Conservation (phyloP, 2,888 invertebrate genomes). For the Dynastes tityus region DNA sequence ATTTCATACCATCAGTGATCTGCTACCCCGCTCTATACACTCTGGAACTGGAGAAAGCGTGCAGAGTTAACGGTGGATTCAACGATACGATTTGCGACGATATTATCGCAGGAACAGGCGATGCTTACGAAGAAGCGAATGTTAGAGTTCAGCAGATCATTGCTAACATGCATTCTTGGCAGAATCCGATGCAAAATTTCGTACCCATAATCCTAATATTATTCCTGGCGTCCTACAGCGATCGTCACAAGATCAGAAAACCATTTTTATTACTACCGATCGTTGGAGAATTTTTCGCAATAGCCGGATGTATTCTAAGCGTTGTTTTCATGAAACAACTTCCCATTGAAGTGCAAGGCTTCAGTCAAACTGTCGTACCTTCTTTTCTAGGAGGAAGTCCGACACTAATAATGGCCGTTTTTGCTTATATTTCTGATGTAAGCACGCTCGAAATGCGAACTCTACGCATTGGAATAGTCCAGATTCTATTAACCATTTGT, state of each 20-base stretch:
- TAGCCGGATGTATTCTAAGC: constrained; percentile 72
- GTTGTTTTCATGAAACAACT: constrained; percentile 74
- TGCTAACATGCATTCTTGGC: constrained; percentile 69
- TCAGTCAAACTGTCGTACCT: constrained; percentile 73
- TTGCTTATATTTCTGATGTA: constrained; percentile 68
- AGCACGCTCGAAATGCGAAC: constrained; percentile 75
- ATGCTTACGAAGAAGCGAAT: constrained; percentile 68
- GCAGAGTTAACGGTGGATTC: constrained; percentile 72
- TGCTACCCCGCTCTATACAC: constrained; percentile 71
- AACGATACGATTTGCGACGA: constrained; percentile 72
- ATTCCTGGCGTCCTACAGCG: constrained; percentile 68
- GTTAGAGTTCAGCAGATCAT: constrained; percentile 70
- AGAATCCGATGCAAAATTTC: constrained; percentile 64
- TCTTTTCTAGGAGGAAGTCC: constrained; percentile 76
- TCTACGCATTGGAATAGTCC: constrained; percentile 75
- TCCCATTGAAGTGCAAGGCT: constrained; percentile 71
- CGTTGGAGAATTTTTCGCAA: constrained; percentile 69
- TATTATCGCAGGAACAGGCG: constrained; percentile 64
- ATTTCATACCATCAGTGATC: constrained; percentile 63
- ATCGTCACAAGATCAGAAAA: constrained; percentile 67
- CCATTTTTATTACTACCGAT: constrained; percentile 68
- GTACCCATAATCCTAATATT: constrained; percentile 66
- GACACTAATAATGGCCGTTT: constrained; percentile 67
- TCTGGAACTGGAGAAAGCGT: constrained; percentile 75
- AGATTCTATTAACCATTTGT: constrained; percentile 62